A percentile compares a stretch with the other conserved stretches of the same genome.
phyloP scores from a whole-genome alignment of 2,888 invertebrate genomes.

The Meta bourneti region DNA sequence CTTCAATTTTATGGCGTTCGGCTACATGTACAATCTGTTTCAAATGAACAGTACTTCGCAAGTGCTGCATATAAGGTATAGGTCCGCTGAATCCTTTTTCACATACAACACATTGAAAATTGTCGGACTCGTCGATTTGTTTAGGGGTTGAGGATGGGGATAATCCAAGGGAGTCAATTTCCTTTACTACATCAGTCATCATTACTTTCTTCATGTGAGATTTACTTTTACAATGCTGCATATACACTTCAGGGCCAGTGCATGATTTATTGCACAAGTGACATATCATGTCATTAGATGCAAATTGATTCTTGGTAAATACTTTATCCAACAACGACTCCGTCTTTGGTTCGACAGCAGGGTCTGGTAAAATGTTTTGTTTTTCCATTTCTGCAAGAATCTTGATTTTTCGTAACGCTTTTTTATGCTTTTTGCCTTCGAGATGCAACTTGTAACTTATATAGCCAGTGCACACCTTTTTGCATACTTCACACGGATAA shows the following conservation, averaged over 20 bases:
- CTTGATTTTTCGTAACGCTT: constrained; percentile 12
- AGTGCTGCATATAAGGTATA: constrained; percentile 23
- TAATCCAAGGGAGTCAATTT: constrained; percentile 1
- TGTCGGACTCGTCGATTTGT: not conserved
- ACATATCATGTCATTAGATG: not conserved
- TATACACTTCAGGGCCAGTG: constrained; percentile 27
- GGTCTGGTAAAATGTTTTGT: not conserved
- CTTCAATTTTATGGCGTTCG: not conserved
- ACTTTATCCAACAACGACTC: not conserved
- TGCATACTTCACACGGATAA: constrained; percentile 33
- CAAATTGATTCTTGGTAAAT: not conserved
- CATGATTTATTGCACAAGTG: constrained; percentile 18
- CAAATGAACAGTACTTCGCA: constrained; percentile 24
- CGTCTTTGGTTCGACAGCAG: not conserved
- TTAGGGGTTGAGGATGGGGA: not conserved
- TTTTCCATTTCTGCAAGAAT: constrained; percentile 23
- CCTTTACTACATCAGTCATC: not conserved
- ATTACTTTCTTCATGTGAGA: constrained; percentile 23
- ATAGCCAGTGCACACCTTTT: constrained; percentile 40
- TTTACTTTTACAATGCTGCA: constrained; percentile 21
- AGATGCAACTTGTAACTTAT: constrained; percentile 17
- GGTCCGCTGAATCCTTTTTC: constrained; percentile 32
- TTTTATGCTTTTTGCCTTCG: constrained; percentile 28
- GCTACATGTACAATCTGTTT: not conserved
- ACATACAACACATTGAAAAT: constrained; percentile 30